These are phyloP conservation scores for Ectemnius lituratus DNA, from an alignment of 2,888 invertebrate genomes.

Conservation along the genomic window DNA sequence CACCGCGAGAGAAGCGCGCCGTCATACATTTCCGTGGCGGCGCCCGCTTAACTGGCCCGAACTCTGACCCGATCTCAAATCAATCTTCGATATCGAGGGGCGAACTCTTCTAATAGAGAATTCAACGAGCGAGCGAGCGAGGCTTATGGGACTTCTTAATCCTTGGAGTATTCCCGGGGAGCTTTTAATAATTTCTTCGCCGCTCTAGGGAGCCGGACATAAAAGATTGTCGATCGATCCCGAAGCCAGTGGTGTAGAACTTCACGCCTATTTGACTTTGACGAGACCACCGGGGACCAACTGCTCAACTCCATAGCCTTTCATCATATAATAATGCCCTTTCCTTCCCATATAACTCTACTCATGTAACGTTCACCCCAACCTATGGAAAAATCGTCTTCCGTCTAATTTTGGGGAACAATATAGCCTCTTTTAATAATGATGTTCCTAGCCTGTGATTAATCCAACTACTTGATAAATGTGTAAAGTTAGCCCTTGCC, in stretches of 20 bases:
- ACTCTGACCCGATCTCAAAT: slow-evolving; percentile 7
- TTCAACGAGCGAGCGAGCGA: neutral
- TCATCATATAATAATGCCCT: neutral
- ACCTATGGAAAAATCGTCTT: no score
- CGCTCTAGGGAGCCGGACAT: neutral
- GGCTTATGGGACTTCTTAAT: neutral
- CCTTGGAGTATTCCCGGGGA: neutral
- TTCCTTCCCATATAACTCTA: neutral
- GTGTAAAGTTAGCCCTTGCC: neutral
- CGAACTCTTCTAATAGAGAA: slow-evolving; percentile 1
- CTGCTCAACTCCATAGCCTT: no score
- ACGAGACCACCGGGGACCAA: no score
- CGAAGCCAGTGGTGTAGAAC: neutral
- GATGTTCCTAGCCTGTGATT: no score
- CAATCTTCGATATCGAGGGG: slow-evolving; percentile 1
- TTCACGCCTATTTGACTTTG: neutral
- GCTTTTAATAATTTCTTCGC: slow-evolving; percentile 2
- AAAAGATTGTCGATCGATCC: neutral
- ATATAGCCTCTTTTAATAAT: no score
- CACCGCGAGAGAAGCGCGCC: slow-evolving; percentile 1
- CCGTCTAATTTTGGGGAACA: no score
- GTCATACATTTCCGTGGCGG: neutral
- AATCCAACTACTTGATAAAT: neutral
- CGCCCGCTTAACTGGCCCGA: neutral
- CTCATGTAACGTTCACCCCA: neutral